phyloP scores from a whole-genome alignment of 1,140 invertebrate species.

The Drosophila rhopaloa region DNA sequence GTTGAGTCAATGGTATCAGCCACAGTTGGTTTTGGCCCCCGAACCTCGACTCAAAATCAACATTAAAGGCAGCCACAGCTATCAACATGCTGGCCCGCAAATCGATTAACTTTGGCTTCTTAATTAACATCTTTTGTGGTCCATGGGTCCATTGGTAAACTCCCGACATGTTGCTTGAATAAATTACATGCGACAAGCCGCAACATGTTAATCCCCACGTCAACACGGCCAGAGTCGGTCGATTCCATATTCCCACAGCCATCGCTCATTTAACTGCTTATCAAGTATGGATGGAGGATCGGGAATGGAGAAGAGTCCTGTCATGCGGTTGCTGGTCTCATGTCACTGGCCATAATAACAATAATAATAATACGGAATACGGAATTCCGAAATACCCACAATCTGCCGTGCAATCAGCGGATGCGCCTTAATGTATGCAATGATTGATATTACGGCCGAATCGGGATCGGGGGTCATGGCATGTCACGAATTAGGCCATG shows the following conservation, averaged over 20 bases:
- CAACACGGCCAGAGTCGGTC: conserved; percentile 21
- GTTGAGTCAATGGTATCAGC: conserved; percentile 11
- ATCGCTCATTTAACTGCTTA: conserved; percentile 50
- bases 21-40: conserved; percentile 35
- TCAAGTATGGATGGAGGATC: conserved; percentile 26
- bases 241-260: conserved; percentile 23
- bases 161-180: conserved; percentile 43
- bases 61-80: conserved; percentile 45
- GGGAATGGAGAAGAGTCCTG: background rate
- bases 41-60: background rate
- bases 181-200: conserved; percentile 53
- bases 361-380: conserved; percentile 34
- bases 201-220: conserved; percentile 54
- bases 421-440: conserved; percentile 49
- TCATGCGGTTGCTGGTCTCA: conserved; percentile 13
- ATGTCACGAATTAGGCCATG: conserved; percentile 36
- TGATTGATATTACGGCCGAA: conserved; percentile 40
- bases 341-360: conserved; percentile 53
- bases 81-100: conserved; percentile 55
- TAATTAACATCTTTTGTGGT: conserved; percentile 76
- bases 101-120: conserved; percentile 79
- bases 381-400: conserved; percentile 9
- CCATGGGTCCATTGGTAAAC: conserved; percentile 17
- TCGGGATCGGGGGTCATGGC: conserved; percentile 2
- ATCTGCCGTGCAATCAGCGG: conserved; percentile 33